Percentiles rank a stretch among this genome's conserved stretches.
Evolutionary conservation across 2,797 vertebrate genomes (phyloP).

Genomic region (Cirrhinus molitorella): DNA sequence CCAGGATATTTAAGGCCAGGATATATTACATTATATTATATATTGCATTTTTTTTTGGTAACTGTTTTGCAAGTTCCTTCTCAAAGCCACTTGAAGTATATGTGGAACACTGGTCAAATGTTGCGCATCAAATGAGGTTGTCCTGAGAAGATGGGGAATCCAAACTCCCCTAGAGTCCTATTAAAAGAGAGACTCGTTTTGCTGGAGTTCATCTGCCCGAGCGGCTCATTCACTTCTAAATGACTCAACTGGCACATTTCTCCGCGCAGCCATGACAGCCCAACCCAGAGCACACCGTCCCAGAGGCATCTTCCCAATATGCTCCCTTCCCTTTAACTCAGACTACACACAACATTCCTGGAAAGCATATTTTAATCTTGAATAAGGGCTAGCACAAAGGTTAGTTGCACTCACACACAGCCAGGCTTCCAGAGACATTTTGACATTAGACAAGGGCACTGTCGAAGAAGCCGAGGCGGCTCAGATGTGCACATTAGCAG

Average conservation of each 20-base stretch:
- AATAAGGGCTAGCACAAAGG: slow-evolving; percentile 7
- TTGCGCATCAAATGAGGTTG: slow-evolving; percentile 17
- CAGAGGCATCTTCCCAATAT: slow-evolving; percentile 16
- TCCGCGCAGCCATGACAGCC: slow-evolving; percentile 25
- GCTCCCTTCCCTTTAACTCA: slow-evolving; percentile 22
- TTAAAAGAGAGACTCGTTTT: slow-evolving; percentile 51
- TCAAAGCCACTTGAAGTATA: slow-evolving; percentile 63
- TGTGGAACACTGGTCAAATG: slow-evolving; percentile 20
- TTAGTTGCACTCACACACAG: background rate
- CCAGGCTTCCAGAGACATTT: slow-evolving; percentile 43
- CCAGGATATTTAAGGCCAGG: background rate
- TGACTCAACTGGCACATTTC: slow-evolving; percentile 45
- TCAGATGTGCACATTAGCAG: slow-evolving; percentile 29
- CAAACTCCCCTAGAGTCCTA: slow-evolving; percentile 38
- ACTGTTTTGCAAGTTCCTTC: slow-evolving; percentile 20
- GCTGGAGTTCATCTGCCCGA: slow-evolving; percentile 17
- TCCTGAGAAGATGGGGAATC: slow-evolving; percentile 20
- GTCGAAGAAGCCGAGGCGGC: slow-evolving; percentile 33
- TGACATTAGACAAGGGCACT: slow-evolving; percentile 53
- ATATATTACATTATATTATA: too few species aligned
- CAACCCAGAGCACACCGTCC: slow-evolving; percentile 25
- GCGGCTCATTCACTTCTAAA: slow-evolving; percentile 40
- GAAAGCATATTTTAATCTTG: slow-evolving; percentile 30
- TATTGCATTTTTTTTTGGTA: too few species aligned
- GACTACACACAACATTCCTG: slow-evolving; percentile 15